Conservation (phyloP, 2,888 invertebrate species). For the Calameuta idolon region DNA sequence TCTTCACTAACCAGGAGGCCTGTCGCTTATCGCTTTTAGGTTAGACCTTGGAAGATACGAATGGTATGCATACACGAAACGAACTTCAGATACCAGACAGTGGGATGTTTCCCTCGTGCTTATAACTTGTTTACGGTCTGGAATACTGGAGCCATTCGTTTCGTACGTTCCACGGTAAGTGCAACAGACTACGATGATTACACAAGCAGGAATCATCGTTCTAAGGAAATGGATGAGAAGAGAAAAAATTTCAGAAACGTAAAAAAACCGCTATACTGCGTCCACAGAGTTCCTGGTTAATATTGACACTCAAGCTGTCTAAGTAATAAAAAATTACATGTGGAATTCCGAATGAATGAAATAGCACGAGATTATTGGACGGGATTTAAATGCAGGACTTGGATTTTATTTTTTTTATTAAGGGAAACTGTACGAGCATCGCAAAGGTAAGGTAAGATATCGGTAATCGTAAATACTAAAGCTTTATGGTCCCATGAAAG, state of each 20-base stretch:
- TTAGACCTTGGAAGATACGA: not conserved
- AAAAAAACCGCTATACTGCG: not conserved
- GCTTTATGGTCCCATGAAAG: not conserved
- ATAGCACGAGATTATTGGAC: not conserved
- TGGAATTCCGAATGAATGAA: not conserved
- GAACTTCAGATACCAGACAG: not conserved
- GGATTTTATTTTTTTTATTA: too few species aligned
- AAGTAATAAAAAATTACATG: not conserved
- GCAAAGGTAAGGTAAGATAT: not conserved
- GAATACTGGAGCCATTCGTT: not conserved
- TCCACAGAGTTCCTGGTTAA: not conserved
- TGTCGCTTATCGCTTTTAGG: not conserved
- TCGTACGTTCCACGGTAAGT: not conserved
- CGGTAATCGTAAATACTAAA: not conserved
- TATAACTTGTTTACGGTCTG: not conserved
- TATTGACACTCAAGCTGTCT: not conserved
- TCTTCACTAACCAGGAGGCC: not conserved
- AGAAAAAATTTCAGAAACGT: not conserved
- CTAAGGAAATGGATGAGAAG: not conserved
- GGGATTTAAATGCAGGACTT: not conserved
- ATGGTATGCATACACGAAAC: not conserved
- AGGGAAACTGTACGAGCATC: not conserved
- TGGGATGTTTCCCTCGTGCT: not conserved
- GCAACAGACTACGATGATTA: not conserved
- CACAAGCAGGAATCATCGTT: not conserved